Conservation (phyloP, 2,113 vertebrate species). For the Eurypyga helias region DNA sequence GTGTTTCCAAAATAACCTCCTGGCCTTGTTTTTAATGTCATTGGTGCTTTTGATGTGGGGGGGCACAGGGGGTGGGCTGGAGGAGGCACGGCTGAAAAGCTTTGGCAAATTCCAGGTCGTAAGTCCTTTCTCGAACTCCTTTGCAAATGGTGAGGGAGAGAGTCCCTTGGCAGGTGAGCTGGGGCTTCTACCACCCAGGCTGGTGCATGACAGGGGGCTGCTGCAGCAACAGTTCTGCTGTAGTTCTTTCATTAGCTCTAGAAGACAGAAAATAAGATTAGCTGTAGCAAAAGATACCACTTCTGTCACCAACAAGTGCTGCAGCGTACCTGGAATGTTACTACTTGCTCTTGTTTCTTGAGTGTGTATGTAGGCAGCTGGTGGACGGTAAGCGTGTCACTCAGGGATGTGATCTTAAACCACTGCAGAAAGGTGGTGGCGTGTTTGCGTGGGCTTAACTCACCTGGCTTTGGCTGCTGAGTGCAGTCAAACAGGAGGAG, state of each 20-base stretch:
- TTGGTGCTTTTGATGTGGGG: not conserved
- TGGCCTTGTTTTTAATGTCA: not conserved
- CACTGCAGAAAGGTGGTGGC: not conserved
- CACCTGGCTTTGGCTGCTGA: not conserved
- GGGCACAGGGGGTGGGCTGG: not conserved
- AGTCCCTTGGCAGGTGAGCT: not conserved
- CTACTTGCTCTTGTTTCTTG: not conserved
- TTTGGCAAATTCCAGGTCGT: not conserved
- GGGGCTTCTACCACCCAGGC: not conserved
- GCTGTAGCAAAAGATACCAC: not conserved
- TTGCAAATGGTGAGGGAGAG: not conserved
- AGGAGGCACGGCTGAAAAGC: not conserved
- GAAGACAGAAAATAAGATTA: not conserved
- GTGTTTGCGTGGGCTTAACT: not conserved
- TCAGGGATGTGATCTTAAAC: not conserved
- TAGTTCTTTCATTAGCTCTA: not conserved
- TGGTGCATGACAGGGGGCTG: not conserved
- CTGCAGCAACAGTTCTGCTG: not conserved
- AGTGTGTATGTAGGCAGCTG: fast-evolving
- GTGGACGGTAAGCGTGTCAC: not conserved
- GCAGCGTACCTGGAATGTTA: not conserved
- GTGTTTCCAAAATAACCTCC: not conserved
- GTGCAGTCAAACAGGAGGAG: not conserved
- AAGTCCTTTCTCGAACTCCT: not conserved
- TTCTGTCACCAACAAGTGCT: not conserved